These are phyloP conservation scores for Brachypteracias leptosomus DNA, from an alignment of 2,113 vertebrate species.

Conservation along the genomic window DNA sequence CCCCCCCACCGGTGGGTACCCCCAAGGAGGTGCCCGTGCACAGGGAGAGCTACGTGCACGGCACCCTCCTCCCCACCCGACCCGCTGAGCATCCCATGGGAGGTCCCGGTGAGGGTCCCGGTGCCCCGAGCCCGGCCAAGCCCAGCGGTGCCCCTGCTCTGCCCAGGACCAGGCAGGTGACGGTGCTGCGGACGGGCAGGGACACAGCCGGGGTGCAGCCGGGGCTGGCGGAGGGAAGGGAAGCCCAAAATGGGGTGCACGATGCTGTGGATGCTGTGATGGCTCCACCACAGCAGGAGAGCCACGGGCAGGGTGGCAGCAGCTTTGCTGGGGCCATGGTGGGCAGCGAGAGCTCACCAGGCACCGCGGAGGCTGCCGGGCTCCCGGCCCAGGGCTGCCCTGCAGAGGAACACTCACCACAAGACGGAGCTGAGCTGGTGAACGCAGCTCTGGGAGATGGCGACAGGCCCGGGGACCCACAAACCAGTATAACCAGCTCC, in stretches of 20 bases:
- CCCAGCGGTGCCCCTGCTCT: neutral
- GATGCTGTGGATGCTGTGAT: rapidly evolving
- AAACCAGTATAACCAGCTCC: neutral
- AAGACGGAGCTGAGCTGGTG: rapidly evolving
- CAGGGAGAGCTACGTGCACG: slow-evolving; percentile 22
- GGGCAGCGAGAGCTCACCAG: rapidly evolving
- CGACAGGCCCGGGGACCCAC: neutral
- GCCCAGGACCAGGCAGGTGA: neutral
- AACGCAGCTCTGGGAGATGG: neutral
- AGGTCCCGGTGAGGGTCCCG: neutral
- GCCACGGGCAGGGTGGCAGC: rapidly evolving
- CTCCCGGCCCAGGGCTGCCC: neutral
- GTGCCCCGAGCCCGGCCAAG: rapidly evolving
- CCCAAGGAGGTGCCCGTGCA: neutral
- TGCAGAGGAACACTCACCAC: neutral
- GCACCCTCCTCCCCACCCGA: neutral
- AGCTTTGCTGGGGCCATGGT: rapidly evolving
- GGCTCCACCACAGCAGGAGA: rapidly evolving
- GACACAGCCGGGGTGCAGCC: neutral
- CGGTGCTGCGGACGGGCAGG: slow-evolving; percentile 18
- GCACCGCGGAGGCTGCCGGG: rapidly evolving
- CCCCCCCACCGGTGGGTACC: rapidly evolving
- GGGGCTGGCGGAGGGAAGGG: neutral
- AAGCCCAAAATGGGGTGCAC: rapidly evolving
- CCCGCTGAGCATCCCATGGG: neutral